Base-by-base conservation (phyloP, 2,888 invertebrate species). In the Sussaba pulchella region DNA sequence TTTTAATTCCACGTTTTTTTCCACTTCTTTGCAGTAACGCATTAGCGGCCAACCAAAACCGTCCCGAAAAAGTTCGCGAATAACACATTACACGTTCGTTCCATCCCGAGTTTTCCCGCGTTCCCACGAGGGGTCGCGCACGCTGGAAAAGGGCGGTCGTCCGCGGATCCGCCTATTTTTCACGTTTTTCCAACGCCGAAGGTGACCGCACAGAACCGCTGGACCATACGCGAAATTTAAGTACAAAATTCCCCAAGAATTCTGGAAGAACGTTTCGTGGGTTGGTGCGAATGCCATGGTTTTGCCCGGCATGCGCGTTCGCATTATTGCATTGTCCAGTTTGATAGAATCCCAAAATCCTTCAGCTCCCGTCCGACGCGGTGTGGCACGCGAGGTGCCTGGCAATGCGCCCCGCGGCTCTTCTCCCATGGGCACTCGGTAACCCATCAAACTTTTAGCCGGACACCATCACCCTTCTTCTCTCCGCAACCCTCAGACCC, bases 401-500 rank as follows among this genome's bases (percentile, higher is more conserved):
- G 88, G 88, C 90, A 90, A 90, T 90, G 88, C 85, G 88, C 87
- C 88, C 82, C 84, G 87, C 86, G 86, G 84, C 86, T 86, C 86
- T 87, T 85, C 67, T 89, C 89, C 89, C 91, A 47, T 85, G 88
- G 89, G 90, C 81, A 85, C 87, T 84, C 83, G 90, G 89, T 89
- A 91, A 92, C 91, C 92, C 89, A 92, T 92, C 92, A 92, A 92
- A 92, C 92, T 92, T 92, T 92, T 91, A 92, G 91, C 90, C 85
- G 89, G 90, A 91, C 90, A 90, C 88, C 85, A 86, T 89, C 85
- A 81, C 83, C 86, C 78, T 66, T 67, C 64, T n/a, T 76, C 74
- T 57, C 43, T 74, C 63, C 72, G 71, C 71, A 77, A 75, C 57
- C 17, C 69, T 43, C 50, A 50, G 50, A 54, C 77, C 70, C 64